These are phyloP conservation scores for Drosophila littoralis DNA, from an alignment of 1,140 invertebrate species.

Conservation along the genomic window DNA sequence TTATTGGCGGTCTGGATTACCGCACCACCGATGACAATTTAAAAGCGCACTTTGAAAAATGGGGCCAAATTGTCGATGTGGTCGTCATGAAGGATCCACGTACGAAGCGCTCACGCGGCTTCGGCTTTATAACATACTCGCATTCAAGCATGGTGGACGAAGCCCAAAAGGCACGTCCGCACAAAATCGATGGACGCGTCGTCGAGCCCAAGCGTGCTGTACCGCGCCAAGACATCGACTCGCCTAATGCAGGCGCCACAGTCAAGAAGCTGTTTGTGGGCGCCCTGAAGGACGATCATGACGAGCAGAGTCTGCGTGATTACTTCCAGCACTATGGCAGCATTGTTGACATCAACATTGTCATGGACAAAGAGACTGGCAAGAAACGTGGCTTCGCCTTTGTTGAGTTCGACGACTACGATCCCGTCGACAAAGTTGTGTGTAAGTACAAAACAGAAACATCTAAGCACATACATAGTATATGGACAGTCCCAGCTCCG, in stretches of 20 bases:
- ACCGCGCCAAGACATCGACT: slow-evolving; percentile 95
- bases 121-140: slow-evolving; percentile 99
- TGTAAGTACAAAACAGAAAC: slow-evolving; percentile 85
- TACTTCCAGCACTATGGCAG: slow-evolving; percentile 94
- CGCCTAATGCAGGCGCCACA: slow-evolving; percentile 95
- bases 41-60: slow-evolving; percentile 97
- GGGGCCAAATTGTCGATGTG: slow-evolving; percentile 98
- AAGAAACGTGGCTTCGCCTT: slow-evolving; percentile 97
- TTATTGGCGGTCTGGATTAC: slow-evolving; percentile 98
- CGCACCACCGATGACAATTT: slow-evolving; percentile 97
- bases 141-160: slow-evolving; percentile 97
- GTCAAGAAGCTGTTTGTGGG: slow-evolving; percentile 98
- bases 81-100: slow-evolving; percentile 99
- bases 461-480: neutral
- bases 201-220: slow-evolving; percentile 99
- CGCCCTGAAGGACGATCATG: slow-evolving; percentile 94
- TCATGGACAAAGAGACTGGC: slow-evolving; percentile 95
- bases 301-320: slow-evolving; percentile 93
- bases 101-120: slow-evolving; percentile 96
- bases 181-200: slow-evolving; percentile 90
- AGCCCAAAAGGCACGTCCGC: slow-evolving; percentile 93
- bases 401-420: slow-evolving; percentile 98
- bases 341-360: slow-evolving; percentile 93
- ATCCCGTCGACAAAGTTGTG: slow-evolving; percentile 97
- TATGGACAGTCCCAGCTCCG: slow-evolving; percentile 78